These are phyloP conservation scores for Melanotus villosus DNA, from an alignment of 2,888 invertebrate genomes.

Conservation along the genomic window DNA sequence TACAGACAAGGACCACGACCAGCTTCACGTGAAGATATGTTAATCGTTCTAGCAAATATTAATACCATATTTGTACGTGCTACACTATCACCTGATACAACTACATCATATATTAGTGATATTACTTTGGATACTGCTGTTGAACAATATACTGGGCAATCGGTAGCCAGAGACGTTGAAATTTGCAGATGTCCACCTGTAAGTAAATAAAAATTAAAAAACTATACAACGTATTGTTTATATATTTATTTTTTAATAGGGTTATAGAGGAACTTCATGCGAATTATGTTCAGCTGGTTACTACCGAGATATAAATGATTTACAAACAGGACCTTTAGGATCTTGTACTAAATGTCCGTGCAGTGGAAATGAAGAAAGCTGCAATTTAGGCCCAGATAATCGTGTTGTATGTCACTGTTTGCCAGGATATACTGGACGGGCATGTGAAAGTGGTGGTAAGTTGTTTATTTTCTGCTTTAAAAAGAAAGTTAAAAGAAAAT, in stretches of 20 bases:
- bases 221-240: neutral
- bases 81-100: constrained; percentile 77
- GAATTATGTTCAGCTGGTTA: constrained; percentile 82
- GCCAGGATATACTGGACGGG: constrained; percentile 78
- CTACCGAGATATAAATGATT: constrained; percentile 77
- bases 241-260: constrained; percentile 45
- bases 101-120: constrained; percentile 81
- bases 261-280: constrained; percentile 88
- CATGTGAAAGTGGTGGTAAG: constrained; percentile 76
- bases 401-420: constrained; percentile 80
- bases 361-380: constrained; percentile 79
- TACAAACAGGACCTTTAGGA: constrained; percentile 69
- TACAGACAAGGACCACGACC: constrained; percentile 70
- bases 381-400: constrained; percentile 71
- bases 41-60: constrained; percentile 87
- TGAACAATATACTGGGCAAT: constrained; percentile 74
- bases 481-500: too few relatives aligned
- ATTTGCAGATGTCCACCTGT: constrained; percentile 85
- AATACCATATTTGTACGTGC: constrained; percentile 89
- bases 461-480: constrained; percentile 1
- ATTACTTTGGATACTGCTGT: constrained; percentile 90
- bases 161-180: constrained; percentile 85
- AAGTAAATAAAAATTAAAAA: constrained; percentile 37
- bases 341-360: constrained; percentile 84
- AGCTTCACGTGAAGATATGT: constrained; percentile 84